Evolutionary conservation across 2,797 vertebrate species (phyloP), one percentile per base, ranked within the genome.

Genomic region (Thripadectes ignobilis): DNA sequence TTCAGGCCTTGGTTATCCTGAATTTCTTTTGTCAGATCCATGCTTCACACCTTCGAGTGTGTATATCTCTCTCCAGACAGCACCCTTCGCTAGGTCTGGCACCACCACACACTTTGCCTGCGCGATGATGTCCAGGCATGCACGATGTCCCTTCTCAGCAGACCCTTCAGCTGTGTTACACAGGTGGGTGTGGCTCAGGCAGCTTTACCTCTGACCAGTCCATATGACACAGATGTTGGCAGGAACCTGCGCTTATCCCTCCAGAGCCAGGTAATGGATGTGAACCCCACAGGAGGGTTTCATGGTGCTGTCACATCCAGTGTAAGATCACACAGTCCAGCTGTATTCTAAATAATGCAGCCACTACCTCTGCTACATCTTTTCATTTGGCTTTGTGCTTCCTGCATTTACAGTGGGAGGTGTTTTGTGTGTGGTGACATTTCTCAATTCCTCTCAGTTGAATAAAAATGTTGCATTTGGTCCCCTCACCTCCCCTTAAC

Each of bases 91-190:
- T 24, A 29, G 24, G 16, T 52, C n/a, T 10, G 1, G 1, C 6
- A 12, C 18, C 22, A 10, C 23, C 49, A 13, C 21, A 2, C 1
- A 2, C 29, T 29, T 17, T 0, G 24, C 10, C 52, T 46, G 22
- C 26, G 14, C 12, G 10, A 2, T 32, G 12, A 9, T 2, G 48
- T 59, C 17, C 55, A 20, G 3, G 62, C 41, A 75, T 41, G 34
- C 26, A 6, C 34, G 10, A 6, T 0, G 24, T 39, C 36, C 21
- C 11, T 46, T 29, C 34, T 17, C 30, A 36, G 12, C 21, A 41
- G 30, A 30, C 27, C 14, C 34, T 36, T 34, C 29, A 9, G 46
- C 30, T 19, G 12, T 2, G 8, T 48, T 48, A 22, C 30, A 8
- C 14, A 3, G 32, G 30, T 45, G 41, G 39, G 12, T 17, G 36